A percentile compares a stretch with the other conserved stretches of the same genome.
phyloP scores from a whole-genome alignment of 2,888 invertebrate species.

The Synanthedon vespiformis region DNA sequence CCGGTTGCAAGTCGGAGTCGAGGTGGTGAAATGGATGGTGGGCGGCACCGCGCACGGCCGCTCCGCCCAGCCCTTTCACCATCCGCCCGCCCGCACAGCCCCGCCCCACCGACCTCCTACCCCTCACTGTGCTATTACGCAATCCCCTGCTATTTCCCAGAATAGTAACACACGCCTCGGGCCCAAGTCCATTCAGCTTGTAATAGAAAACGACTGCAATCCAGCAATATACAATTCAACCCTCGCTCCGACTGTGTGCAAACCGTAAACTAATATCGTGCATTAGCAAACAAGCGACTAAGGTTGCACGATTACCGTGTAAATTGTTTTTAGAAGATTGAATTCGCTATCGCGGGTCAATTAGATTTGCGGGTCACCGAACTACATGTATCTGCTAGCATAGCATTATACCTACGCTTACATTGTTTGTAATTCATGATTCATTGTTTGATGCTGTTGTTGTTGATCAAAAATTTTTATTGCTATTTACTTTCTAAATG shows the following conservation, averaged over 20 bases:
- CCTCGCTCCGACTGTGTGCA: constrained; percentile 17
- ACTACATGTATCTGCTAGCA: no score
- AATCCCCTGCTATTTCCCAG: constrained; percentile 42
- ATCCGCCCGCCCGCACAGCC: constrained; percentile 52
- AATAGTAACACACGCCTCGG: constrained; percentile 44
- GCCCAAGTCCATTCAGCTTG: constrained; percentile 46
- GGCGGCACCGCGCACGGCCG: constrained; percentile 62
- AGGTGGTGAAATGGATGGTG: constrained; percentile 20
- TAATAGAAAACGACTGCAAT: constrained; percentile 37
- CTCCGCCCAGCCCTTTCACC: constrained; percentile 66
- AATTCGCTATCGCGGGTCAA: constrained; percentile 25
- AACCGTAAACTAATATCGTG: constrained; percentile 24
- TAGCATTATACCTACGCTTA: no score
- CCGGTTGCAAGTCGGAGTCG: constrained; percentile 14
- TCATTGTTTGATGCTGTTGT: no score
- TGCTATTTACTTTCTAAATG: no score
- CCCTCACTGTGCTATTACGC: constrained; percentile 49
- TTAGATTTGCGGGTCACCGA: constrained; percentile 14
- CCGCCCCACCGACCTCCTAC: constrained; percentile 36
- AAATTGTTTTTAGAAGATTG: constrained; percentile 29
- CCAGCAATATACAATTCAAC: constrained; percentile 15
- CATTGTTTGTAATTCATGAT: no score
- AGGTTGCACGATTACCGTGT: constrained; percentile 36
- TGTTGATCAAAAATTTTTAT: no score
- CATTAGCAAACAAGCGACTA: constrained; percentile 39